Conservation (phyloP, 1,140 invertebrate genomes). For the Polyergus mexicanus region DNA sequence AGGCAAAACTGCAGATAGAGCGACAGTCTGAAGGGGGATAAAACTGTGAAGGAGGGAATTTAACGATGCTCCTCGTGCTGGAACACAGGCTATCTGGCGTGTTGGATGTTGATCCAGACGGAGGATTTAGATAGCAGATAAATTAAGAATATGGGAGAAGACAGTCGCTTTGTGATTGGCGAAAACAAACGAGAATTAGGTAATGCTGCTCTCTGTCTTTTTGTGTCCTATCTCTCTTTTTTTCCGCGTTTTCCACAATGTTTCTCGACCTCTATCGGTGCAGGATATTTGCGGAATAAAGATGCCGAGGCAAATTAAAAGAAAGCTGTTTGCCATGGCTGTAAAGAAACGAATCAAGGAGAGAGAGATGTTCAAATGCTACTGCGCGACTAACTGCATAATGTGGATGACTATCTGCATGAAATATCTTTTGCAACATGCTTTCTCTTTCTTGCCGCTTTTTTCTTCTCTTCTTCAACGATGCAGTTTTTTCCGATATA, state of each 20-base stretch:
- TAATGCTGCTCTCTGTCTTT: slow-evolving; percentile 17
- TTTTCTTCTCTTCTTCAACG: neutral
- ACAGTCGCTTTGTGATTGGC: slow-evolving; percentile 34
- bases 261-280: neutral
- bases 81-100: slow-evolving; percentile 16
- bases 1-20: slow-evolving; percentile 4
- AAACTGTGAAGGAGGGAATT: slow-evolving; percentile 21
- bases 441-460: neutral
- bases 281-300: slow-evolving; percentile 11
- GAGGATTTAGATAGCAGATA: slow-evolving; percentile 66
- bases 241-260: neutral
- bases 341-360: neutral
- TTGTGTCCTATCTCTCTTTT: neutral
- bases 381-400: neutral
- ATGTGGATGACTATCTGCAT: neutral
- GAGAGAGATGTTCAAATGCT: slow-evolving; percentile 13
- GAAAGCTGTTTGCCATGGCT: neutral
- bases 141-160: slow-evolving; percentile 40
- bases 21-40: slow-evolving; percentile 1
- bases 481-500: neutral
- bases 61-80: neutral
- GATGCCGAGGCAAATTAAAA: slow-evolving; percentile 63
- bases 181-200: slow-evolving; percentile 48
- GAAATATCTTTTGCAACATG: neutral
- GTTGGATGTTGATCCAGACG: slow-evolving; percentile 31